phyloP scores from a whole-genome alignment of 2,797 vertebrate genomes.

The Leucoraja ocellata region DNA sequence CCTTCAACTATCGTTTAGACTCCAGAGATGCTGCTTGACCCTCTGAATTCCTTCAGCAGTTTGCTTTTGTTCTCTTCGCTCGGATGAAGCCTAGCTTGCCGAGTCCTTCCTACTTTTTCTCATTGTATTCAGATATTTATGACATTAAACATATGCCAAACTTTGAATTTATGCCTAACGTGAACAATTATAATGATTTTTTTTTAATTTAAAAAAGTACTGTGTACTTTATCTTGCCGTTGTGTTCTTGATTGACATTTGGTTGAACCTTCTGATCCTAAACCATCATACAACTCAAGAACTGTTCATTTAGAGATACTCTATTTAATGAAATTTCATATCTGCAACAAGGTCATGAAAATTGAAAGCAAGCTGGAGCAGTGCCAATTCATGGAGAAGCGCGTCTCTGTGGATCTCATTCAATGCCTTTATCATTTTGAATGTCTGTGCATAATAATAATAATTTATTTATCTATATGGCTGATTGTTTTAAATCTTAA shows the following conservation, averaged over 20 bases:
- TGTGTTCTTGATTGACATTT: background rate
- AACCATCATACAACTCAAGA: background rate
- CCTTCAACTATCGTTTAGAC: no score
- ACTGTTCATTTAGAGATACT: background rate
- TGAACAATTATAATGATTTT: no score
- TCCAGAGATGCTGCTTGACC: no score
- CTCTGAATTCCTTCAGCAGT: no score
- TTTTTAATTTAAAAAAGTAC: background rate
- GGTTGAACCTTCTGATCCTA: background rate
- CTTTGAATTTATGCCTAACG: no score
- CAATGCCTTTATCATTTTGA: background rate
- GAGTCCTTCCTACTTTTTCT: no score
- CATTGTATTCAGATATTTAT: no score
- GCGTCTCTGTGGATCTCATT: background rate
- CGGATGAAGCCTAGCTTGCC: no score
- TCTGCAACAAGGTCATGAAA: background rate
- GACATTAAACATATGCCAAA: no score
- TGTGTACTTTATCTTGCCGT: background rate
- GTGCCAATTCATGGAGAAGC: background rate
- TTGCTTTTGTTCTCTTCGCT: no score
- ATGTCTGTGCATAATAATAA: background rate
- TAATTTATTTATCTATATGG: background rate
- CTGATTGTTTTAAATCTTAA: background rate
- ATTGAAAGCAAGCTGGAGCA: background rate
- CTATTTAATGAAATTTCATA: background rate